These are phyloP conservation scores for Pomacea maculata DNA, from an alignment of 1,140 invertebrate genomes.

Conservation along the genomic window DNA sequence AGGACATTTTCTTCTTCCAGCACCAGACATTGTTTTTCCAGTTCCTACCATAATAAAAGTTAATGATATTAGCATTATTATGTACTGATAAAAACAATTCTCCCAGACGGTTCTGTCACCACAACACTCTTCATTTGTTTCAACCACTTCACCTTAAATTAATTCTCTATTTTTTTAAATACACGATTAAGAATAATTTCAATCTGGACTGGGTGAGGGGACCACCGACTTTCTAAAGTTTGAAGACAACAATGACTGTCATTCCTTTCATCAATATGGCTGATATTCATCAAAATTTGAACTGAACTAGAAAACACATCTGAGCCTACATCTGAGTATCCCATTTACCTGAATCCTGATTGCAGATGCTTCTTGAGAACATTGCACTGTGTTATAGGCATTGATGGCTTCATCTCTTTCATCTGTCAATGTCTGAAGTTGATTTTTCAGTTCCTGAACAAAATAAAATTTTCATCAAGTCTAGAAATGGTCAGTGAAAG, in stretches of 20 bases:
- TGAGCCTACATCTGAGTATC: not conserved
- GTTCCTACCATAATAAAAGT: constrained; percentile 27
- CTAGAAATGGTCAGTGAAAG: not conserved
- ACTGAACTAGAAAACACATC: not conserved
- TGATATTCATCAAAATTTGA: not conserved
- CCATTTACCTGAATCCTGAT: constrained; percentile 37
- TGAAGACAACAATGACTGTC: too few relatives aligned
- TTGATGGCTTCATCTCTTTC: constrained; percentile 49
- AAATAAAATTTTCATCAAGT: not conserved
- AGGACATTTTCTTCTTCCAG: constrained; percentile 36
- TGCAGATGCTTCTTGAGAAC: constrained; percentile 36
- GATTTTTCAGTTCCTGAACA: constrained; percentile 37
- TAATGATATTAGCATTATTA: too few relatives aligned
- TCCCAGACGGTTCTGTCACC: too few relatives aligned
- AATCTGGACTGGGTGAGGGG: too few relatives aligned
- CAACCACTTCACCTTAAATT: too few relatives aligned
- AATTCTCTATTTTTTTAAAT: too few relatives aligned
- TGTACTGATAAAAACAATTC: too few relatives aligned
- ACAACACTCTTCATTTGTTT: too few relatives aligned
- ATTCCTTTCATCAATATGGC: not conserved
- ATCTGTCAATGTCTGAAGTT: constrained; percentile 12
- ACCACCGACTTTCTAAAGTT: too few relatives aligned
- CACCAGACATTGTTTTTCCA: constrained; percentile 27
- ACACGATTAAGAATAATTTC: too few relatives aligned
- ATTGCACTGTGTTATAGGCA: constrained; percentile 48